Evolutionary conservation across 2,888 invertebrate species (phyloP), one percentile per base, ranked within the genome.

Genomic region (Limnephilus auricula): DNA sequence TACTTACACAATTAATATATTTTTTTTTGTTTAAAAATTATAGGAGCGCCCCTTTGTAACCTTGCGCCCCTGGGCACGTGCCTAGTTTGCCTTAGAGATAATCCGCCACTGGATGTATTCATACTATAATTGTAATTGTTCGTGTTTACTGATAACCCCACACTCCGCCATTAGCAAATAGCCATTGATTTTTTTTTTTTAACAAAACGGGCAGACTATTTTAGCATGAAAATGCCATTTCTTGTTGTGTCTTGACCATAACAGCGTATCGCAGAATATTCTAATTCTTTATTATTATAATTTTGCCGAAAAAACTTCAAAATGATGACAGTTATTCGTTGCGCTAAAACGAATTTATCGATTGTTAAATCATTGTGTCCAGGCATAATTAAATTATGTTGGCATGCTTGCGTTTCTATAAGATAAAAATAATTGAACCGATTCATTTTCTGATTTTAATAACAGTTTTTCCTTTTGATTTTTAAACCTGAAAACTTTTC

Each of bases 221-320:
- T 89, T 89, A 78, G 78, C 89, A 89, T 89, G 34, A 79, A 30
- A 79, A 80, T 13, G 32, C 65, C 79, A 89, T 89, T 89, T 89
- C 37, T 25, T n/a, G 31, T 89, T 79, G 15, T 89, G 79, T 10
- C 12, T 9, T 31, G 30, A 12, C 82, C 82, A 34, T 30, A 40
- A 30, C 45, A 85, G 40, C 45, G 30, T 85, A 40, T n/a, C 85
- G 25, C 85, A 6, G 85, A 85, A 45, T 85, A 85, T 85, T 85
- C 85, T 45, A 85, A 45, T 85, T 45, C 13, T 0, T 13, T 45
- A 3, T 45, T 15, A 45, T 45, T 13, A 15, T 13, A 12, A 40
- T 40, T 40, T 85, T 45, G 25, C 25, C 2, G 13, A 85, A 85
- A 40, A 45, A 80, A 31, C 4, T 45, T 13, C 13, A 30, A n/a